Evolutionary conservation across 1,140 invertebrate genomes (phyloP).

Genomic region (Pseudomyrmex flavicornis): DNA sequence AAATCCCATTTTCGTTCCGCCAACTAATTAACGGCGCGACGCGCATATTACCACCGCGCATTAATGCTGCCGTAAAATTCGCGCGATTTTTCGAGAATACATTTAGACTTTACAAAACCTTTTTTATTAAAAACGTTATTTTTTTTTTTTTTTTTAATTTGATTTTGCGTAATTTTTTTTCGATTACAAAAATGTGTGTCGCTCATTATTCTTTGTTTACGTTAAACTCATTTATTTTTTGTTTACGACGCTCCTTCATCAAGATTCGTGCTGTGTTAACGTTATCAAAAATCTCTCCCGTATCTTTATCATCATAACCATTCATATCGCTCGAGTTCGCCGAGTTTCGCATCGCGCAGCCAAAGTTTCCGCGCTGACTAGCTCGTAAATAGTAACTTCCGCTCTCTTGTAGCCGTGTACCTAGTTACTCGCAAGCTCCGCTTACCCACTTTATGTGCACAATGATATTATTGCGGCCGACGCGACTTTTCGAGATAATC

Average conservation of each 20-base stretch:
- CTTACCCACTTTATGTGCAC: slow-evolving; percentile 35
- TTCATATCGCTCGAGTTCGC: slow-evolving; percentile 30
- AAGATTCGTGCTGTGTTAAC: not conserved
- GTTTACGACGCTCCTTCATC: no score
- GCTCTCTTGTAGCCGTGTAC: slow-evolving; percentile 33
- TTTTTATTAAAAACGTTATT: no score
- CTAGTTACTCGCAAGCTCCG: slow-evolving; percentile 45
- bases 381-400: slow-evolving; percentile 53
- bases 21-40: not conserved
- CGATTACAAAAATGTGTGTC: no score
- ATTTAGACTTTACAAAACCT: no score
- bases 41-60: no score
- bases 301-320: slow-evolving; percentile 20
- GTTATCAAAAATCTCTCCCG: slow-evolving; percentile 19
- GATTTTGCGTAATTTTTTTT: no score
- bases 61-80: no score
- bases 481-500: slow-evolving; percentile 50
- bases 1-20: not conserved
- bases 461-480: slow-evolving; percentile 51
- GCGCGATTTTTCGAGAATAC: no score
- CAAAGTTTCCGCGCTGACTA: slow-evolving; percentile 44
- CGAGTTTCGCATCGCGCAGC: slow-evolving; percentile 24
- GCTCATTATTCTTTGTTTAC: no score
- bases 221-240: no score
- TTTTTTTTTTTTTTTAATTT: no score